Base-by-base conservation (phyloP, 2,888 invertebrate species). In the Seira ritae region DNA sequence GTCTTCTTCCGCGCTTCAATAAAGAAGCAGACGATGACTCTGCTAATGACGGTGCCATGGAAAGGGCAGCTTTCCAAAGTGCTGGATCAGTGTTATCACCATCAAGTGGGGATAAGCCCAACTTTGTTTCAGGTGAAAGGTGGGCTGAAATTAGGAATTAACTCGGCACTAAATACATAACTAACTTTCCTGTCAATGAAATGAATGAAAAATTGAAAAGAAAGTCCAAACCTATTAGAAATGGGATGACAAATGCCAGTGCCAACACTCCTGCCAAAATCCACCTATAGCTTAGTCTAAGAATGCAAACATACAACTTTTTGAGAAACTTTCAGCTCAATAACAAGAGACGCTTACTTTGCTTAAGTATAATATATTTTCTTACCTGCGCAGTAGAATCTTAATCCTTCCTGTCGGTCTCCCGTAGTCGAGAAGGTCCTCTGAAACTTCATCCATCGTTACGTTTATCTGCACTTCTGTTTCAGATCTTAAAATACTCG, bases 361-460 rank as follows among this genome's bases (percentile, higher is more conserved):
- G 31, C 31, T 31, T 31, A 31, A 31, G 31, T 4, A 31, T 31
- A 31, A 31, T 31, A 4, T 4, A 31, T 31, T 31, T 31, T 31
- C 31, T 20, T 71, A 71, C 70, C 70, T 46, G 50, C 50, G 55
- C 1, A 50, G 50, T 50, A 71, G 22, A 8, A 46, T 22, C 46
- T 71, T 46, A 2, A 50, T 8, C 22, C 22, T 71, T 15, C 70
- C 70, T 20, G 24, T 17, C 22, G 70, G 46, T 3, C 19, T 3
- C 1, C 19, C 70, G 22, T 71, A 69, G 17, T 69, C 70, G 19
- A 20, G 50, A 1, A 71, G 3, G 8, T 71, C 70, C 15, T 70
- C 70, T 1, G 42, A 70, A 42, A 46, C 15, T 8, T 31, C 31
- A 31, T 31, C 31, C 31, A 31, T 31, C 31, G 8, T 31, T 31